phyloP scores from a whole-genome alignment of 2,888 invertebrate species.

The Drosophila subquinaria region DNA sequence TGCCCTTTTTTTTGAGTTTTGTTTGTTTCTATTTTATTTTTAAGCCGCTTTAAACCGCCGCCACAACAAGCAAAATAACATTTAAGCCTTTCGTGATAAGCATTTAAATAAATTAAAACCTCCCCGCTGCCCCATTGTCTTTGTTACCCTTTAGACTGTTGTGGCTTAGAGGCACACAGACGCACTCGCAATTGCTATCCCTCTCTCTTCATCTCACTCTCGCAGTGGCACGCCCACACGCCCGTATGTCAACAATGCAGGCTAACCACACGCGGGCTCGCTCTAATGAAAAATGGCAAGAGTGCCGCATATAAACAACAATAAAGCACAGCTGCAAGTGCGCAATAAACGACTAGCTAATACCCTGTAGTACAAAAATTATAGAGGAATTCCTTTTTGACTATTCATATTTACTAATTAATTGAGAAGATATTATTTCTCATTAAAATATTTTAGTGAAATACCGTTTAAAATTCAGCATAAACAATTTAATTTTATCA shows the following conservation, averaged over 20 bases:
- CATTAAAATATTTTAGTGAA: too few relatives aligned
- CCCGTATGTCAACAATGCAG: conserved; percentile 61
- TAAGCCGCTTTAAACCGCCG: conserved; percentile 80
- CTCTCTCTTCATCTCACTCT: conserved; percentile 5
- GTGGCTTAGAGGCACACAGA: conserved; percentile 46
- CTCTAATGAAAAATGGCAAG: conserved; percentile 76
- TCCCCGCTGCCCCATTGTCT: conserved; percentile 14
- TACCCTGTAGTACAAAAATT: conserved; percentile 22
- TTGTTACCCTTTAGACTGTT: conserved; percentile 29
- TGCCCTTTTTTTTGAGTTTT: conserved; percentile 8
- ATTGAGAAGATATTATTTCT: too few relatives aligned
- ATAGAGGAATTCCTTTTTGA: too few relatives aligned
- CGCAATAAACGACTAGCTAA: not conserved
- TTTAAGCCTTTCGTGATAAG: conserved; percentile 82
- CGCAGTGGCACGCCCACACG: conserved; percentile 24
- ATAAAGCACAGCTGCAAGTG: not conserved
- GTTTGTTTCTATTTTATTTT: conserved; percentile 36
- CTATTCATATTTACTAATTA: too few relatives aligned
- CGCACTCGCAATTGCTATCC: not conserved
- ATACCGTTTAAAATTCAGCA: too few relatives aligned
- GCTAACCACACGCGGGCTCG: conserved; percentile 65
- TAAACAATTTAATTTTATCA: too few relatives aligned
- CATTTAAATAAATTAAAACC: conserved; percentile 83
- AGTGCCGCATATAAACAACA: conserved; percentile 59
- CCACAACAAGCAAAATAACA: conserved; percentile 78